Evolutionary conservation across 2,113 vertebrate species (phyloP).

Genomic region (Hippocampus guttulatus): DNA sequence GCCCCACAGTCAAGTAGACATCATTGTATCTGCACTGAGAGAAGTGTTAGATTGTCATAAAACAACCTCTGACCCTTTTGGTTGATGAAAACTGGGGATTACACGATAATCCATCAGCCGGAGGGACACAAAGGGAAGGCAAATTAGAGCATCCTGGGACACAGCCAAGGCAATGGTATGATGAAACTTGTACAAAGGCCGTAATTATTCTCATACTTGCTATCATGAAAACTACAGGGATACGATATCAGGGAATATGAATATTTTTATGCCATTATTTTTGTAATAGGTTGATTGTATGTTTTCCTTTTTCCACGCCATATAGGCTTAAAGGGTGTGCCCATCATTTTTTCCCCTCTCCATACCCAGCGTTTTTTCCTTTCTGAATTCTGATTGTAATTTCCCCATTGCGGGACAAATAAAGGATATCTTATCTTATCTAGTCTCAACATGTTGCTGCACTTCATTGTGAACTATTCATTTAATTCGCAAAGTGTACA

Average conservation of each 20-base stretch:
- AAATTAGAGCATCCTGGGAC: conserved; percentile 16
- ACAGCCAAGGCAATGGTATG: not conserved
- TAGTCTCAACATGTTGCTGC: not conserved
- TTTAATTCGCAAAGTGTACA: not conserved
- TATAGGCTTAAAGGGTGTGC: not conserved
- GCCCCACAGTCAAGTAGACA: not conserved
- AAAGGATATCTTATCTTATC: no score
- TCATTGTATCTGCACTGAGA: conserved; percentile 3
- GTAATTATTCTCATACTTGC: not conserved
- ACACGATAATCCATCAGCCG: conserved; percentile 59
- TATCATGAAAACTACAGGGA: not conserved
- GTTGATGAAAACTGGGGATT: conserved; percentile 66
- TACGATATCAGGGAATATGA: not conserved
- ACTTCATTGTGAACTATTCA: not conserved
- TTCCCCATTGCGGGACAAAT: no score
- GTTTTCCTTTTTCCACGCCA: not conserved
- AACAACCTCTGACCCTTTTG: conserved; percentile 36
- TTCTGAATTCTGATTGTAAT: no score
- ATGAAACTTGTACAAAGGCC: not conserved
- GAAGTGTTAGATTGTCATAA: conserved; percentile 17
- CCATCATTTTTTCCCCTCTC: no score
- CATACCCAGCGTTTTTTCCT: no score
- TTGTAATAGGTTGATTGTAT: not conserved
- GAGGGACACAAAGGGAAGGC: conserved; percentile 11
- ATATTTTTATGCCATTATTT: not conserved